Percentiles rank a stretch among this genome's conserved stretches.
Conservation (phyloP, 1,140 invertebrate genomes). For the Temnothorax nylanderi region DNA sequence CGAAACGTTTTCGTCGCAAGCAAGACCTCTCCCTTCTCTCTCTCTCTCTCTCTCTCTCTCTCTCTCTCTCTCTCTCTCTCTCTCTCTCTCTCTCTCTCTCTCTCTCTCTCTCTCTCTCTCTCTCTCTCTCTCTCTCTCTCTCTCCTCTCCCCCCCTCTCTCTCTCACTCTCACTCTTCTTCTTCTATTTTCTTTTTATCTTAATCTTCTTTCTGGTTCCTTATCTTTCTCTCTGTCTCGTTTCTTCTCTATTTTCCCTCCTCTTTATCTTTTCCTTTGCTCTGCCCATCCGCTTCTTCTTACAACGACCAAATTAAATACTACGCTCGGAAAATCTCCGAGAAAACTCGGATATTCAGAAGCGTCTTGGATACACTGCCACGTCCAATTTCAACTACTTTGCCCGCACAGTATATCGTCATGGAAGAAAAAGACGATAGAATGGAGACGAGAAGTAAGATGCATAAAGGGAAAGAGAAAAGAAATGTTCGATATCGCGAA, state of each 20-base stretch:
- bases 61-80: not conserved
- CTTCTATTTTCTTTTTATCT: constrained; percentile 24
- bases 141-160: not conserved
- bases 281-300: constrained; percentile 63
- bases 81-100: not conserved
- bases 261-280: constrained; percentile 59
- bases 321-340: constrained; percentile 66
- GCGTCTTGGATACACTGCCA: constrained; percentile 68
- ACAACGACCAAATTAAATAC: constrained; percentile 80
- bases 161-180: no score
- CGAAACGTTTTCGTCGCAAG: constrained; percentile 51
- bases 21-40: not conserved
- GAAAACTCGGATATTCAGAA: constrained; percentile 69
- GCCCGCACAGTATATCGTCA: constrained; percentile 33
- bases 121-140: not conserved
- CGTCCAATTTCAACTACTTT: constrained; percentile 70
- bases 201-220: constrained; percentile 25
- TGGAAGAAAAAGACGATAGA: not conserved
- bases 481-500: constrained; percentile 23
- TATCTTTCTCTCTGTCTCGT: constrained; percentile 35
- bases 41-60: not conserved
- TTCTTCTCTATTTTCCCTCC: constrained; percentile 59
- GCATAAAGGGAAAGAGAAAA: constrained; percentile 3
- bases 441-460: constrained; percentile 19
- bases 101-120: no score